These are phyloP conservation scores for Coelopa frigida DNA, from an alignment of 1,140 invertebrate genomes.

Conservation along the genomic window DNA sequence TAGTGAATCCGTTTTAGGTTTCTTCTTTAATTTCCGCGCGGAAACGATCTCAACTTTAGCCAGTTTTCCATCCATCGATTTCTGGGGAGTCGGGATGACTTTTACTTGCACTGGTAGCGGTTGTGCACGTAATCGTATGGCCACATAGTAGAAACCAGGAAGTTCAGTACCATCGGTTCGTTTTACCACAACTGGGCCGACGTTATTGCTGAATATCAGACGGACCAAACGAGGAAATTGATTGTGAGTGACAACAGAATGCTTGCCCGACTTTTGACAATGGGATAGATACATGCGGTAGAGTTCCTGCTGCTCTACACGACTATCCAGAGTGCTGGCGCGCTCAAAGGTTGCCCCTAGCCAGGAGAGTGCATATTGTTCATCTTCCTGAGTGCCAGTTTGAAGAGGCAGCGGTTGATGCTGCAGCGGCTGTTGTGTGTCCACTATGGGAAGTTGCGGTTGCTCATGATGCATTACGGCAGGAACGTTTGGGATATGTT, in stretches of 20 bases:
- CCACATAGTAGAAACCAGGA: constrained; percentile 63
- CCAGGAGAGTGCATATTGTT: constrained; percentile 76
- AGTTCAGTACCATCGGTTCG: constrained; percentile 49
- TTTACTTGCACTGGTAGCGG: constrained; percentile 46
- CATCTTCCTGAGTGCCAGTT: constrained; percentile 62
- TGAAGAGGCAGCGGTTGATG: constrained; percentile 11
- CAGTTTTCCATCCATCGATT: constrained; percentile 1
- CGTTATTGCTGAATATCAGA: constrained; percentile 66
- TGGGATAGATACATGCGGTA: constrained; percentile 79
- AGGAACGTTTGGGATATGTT: neutral
- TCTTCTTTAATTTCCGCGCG: constrained; percentile 8
- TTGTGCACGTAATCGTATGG: constrained; percentile 61
- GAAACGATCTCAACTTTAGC: neutral
- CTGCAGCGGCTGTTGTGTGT: neutral
- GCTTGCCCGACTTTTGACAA: constrained; percentile 68
- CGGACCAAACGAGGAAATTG: constrained; percentile 76
- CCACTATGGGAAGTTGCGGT: constrained; percentile 49
- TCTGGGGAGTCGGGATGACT: no score
- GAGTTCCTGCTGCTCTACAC: constrained; percentile 72
- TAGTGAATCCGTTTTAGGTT: neutral
- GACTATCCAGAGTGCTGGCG: constrained; percentile 47
- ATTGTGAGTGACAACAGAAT: constrained; percentile 66
- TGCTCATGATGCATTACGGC: neutral
- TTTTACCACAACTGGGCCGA: constrained; percentile 63
- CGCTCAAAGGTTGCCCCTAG: constrained; percentile 71